Evolutionary conservation across 1,140 invertebrate genomes (phyloP).

Genomic region (Sycobia sp.): DNA sequence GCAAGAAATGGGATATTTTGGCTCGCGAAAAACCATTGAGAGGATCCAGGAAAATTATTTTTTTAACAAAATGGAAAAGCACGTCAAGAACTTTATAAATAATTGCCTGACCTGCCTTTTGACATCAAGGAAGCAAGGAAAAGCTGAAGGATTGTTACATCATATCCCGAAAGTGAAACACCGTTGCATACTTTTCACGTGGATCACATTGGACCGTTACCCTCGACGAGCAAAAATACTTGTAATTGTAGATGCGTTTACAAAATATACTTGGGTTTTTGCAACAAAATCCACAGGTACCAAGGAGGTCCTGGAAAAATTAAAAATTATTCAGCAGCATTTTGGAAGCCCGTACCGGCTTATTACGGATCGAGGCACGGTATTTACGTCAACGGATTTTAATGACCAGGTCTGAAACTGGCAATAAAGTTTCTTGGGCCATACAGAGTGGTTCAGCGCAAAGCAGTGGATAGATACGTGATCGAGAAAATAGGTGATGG

Average conservation of each 20-base stretch:
- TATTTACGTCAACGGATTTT: slow-evolving; percentile 28
- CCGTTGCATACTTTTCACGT: not conserved
- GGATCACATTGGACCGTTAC: slow-evolving; percentile 1
- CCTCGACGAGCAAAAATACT: no score
- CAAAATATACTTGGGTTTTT: no score
- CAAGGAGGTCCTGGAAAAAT: not conserved
- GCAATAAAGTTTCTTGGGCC: no score
- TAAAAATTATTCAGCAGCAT: not conserved
- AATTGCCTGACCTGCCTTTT: no score
- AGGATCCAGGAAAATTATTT: no score
- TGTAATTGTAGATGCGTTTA: no score
- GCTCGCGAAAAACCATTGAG: no score
- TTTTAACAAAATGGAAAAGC: not conserved
- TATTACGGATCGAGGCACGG: slow-evolving; percentile 33
- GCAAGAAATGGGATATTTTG: no score
- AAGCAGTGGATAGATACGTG: no score
- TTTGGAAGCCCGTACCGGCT: not conserved
- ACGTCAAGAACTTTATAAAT: not conserved
- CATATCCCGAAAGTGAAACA: not conserved
- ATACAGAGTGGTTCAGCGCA: no score
- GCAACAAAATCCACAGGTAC: slow-evolving; percentile 12
- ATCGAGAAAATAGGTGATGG: no score
- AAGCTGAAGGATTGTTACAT: not conserved
- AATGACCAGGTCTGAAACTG: no score
- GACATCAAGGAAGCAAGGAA: not conserved